Percentiles rank a stretch among this genome's conserved stretches.
Evolutionary conservation across 2,888 invertebrate genomes (phyloP).

Genomic region (Melitaea athalia): DNA sequence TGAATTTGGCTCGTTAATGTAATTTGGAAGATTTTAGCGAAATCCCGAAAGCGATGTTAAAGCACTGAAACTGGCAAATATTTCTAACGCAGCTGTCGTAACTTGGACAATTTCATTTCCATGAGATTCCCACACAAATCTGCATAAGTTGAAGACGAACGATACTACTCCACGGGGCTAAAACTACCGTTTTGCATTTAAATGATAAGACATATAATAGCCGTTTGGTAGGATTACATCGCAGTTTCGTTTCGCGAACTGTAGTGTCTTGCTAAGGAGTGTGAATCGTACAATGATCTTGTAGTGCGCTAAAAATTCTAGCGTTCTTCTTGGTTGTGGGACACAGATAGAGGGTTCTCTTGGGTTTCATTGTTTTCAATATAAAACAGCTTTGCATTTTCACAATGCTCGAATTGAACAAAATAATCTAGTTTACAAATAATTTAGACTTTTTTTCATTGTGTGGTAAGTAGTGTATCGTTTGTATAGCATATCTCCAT

Average conservation of each 20-base stretch:
- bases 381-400: background rate
- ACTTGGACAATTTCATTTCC: constrained; percentile 43
- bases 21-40: constrained; percentile 19
- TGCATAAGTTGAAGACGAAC: constrained; percentile 46
- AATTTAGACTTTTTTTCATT: constrained; percentile 15
- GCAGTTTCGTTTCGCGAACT: constrained; percentile 37
- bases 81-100: constrained; percentile 41
- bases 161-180: constrained; percentile 39
- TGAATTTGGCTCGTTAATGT: constrained; percentile 23
- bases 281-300: constrained; percentile 43
- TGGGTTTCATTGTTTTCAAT: background rate
- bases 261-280: constrained; percentile 40
- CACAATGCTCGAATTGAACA: background rate
- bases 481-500: constrained; percentile 31
- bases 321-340: constrained; percentile 33
- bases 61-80: constrained; percentile 21
- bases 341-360: constrained; percentile 18
- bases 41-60: constrained; percentile 21
- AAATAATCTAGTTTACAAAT: background rate
- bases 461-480: constrained; percentile 16
- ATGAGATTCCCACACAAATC: constrained; percentile 45
- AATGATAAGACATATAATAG: constrained; percentile 43
- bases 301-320: constrained; percentile 37
- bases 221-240: constrained; percentile 38
- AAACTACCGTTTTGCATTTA: constrained; percentile 50